These are phyloP conservation scores for Lontra canadensis DNA, from an alignment of 2,113 vertebrate genomes.

Conservation along the genomic window DNA sequence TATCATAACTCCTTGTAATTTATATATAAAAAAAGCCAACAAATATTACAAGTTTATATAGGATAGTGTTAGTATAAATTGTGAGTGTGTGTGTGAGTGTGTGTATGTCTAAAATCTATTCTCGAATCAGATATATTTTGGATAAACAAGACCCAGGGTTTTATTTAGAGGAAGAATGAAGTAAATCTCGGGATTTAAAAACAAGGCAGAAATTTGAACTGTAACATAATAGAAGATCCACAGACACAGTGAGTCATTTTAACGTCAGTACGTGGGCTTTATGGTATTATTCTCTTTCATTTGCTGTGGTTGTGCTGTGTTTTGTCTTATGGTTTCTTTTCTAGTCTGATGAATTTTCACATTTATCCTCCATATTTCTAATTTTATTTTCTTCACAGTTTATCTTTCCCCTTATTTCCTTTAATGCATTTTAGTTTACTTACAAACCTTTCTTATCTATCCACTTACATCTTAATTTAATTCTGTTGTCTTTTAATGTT, in stretches of 20 bases:
- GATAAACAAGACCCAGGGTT: background rate
- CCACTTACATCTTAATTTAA: background rate
- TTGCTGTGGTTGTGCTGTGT: background rate
- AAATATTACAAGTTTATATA: background rate
- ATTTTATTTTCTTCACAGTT: background rate
- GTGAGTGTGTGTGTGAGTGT: background rate
- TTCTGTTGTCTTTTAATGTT: background rate
- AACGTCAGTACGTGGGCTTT: background rate
- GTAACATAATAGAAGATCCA: background rate
- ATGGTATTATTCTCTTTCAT: background rate
- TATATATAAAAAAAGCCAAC: background rate
- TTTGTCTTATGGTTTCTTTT: background rate
- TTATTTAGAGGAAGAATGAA: background rate
- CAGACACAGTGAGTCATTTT: background rate
- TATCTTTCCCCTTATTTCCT: background rate
- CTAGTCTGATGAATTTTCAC: background rate
- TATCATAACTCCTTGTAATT: background rate
- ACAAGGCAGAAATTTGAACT: background rate
- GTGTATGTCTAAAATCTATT: background rate
- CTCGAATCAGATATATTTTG: background rate
- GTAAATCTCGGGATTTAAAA: background rate
- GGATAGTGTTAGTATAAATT: background rate
- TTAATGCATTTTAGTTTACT: background rate
- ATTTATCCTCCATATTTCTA: constrained; percentile 1
- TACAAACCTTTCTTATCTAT: background rate